phyloP scores from a whole-genome alignment of 2,113 vertebrate genomes.

The Seriola rivoliana region DNA sequence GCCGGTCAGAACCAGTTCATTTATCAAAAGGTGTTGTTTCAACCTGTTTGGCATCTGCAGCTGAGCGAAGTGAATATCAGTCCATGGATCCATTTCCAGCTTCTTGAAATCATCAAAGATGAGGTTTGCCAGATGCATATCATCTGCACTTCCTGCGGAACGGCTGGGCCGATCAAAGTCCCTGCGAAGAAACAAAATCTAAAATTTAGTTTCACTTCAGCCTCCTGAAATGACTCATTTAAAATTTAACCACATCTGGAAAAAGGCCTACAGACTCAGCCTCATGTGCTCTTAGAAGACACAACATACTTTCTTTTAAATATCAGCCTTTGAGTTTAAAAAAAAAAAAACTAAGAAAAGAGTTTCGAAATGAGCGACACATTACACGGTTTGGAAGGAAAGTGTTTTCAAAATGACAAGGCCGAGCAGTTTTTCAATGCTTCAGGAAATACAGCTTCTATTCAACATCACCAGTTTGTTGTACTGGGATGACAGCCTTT shows the following conservation, averaged over 20 bases:
- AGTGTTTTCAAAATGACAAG: neutral
- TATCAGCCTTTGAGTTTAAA: no score
- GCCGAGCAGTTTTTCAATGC: neutral
- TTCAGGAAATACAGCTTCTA: neutral
- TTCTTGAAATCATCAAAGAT: conserved; percentile 81
- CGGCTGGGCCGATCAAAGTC: conserved; percentile 42
- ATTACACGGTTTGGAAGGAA: neutral
- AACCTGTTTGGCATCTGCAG: conserved; percentile 85
- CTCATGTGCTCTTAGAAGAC: neutral
- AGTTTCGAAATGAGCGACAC: neutral
- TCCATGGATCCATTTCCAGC: conserved; percentile 86
- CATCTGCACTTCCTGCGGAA: conserved; percentile 86
- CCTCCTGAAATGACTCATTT: neutral
- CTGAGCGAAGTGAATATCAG: conserved; percentile 87
- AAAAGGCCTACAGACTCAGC: neutral
- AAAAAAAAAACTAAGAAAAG: neutral
- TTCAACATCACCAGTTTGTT: neutral
- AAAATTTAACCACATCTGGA: neutral
- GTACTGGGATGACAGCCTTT: neutral
- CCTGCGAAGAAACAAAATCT: conserved; percentile 40
- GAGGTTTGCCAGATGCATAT: conserved; percentile 67
- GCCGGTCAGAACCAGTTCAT: neutral
- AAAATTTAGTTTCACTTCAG: neutral
- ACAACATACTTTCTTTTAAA: no score
- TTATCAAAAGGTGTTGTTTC: neutral